Evolutionary conservation across 2,888 invertebrate species (phyloP).

Genomic region (Drosophila merina): DNA sequence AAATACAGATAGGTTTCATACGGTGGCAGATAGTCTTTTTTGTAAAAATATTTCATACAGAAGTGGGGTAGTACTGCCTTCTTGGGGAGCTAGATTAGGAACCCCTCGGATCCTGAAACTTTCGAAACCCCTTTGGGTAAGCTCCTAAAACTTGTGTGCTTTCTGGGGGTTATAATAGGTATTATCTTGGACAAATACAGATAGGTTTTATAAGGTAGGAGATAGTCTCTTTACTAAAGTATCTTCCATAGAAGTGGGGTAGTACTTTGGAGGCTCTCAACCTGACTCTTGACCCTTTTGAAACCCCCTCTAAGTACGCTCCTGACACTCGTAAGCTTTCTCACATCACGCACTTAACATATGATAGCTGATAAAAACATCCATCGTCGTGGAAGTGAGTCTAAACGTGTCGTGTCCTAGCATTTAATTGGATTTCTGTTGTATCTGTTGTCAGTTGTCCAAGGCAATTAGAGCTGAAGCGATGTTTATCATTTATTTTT

Average conservation of each 20-base stretch:
- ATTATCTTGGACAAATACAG: neutral
- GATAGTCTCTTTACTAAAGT: neutral
- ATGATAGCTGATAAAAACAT: slow-evolving; percentile 38
- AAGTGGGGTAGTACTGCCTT: neutral
- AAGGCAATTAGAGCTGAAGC: slow-evolving; percentile 48
- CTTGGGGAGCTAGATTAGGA: no score
- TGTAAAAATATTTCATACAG: neutral
- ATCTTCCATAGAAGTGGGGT: neutral
- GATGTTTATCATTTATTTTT: slow-evolving; percentile 50
- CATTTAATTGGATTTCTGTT: slow-evolving; percentile 41
- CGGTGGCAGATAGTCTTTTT: neutral
- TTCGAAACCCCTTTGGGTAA: no score
- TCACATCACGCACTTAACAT: slow-evolving; percentile 36
- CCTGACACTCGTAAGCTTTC: slow-evolving; percentile 13
- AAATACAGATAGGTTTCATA: neutral
- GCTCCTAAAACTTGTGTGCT: no score
- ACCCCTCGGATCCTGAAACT: no score
- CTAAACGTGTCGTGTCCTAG: slow-evolving; percentile 24
- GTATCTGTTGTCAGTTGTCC: slow-evolving; percentile 25
- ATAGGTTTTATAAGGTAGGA: neutral
- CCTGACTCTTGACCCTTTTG: neutral
- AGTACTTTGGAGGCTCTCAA: no score
- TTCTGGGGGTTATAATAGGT: neutral
- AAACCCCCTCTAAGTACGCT: slow-evolving; percentile 5
- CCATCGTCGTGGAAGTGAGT: slow-evolving; percentile 5